Evolutionary conservation across 2,113 vertebrate species (phyloP), one percentile per base, ranked within the genome.

Genomic region (Triplophysa dalaica): DNA sequence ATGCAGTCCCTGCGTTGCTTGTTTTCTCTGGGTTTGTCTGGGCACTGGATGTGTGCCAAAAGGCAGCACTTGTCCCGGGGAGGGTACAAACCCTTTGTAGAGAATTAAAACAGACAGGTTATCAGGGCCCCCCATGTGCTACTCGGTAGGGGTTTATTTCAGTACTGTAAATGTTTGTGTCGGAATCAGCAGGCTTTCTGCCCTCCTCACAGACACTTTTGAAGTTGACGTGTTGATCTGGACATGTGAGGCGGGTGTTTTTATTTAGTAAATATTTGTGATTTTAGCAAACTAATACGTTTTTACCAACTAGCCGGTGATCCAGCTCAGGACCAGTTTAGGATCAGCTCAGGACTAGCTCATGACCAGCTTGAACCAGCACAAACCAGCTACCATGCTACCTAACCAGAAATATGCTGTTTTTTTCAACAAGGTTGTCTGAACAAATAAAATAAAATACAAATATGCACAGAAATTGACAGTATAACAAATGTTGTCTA

Each of bases 161-260:
- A 60, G 13, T 24, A 73, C 19, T 7, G n/a, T 73, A 60, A 60
- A 60, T 61, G 54, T 61, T 60, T 73, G 33, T 60, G 29, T 60
- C n/a, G 1, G 19, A 5, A 73, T 73, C 70, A 61, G 54, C 54
- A 73, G 54, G n/a, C 16, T 73, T 73, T 60, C 11, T 19, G 29
- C 29, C 70, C 50, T n/a, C 54, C 54, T 58, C 50, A 17, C 16
- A 52, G 50, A 0, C 50, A 16, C 16, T 13, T 13, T 13, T 13
- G 26, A n/a, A 70, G 50, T 29, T 19, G 9, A 45, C 16, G 3
- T 72, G 50, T 8, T 8, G n/a, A 73, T 12, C 12, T 43, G 1
- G 19, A 21, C n/a, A 43, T 73, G 33, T 74, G 38, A 33, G 16
- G 33, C 54, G 43, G 70, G 52, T 79, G 56, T 78, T 21, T 14